Percentiles rank a stretch among this genome's conserved stretches.
phyloP scores from a whole-genome alignment of 1,140 invertebrate genomes.

The Apocrypta bakeri region DNA sequence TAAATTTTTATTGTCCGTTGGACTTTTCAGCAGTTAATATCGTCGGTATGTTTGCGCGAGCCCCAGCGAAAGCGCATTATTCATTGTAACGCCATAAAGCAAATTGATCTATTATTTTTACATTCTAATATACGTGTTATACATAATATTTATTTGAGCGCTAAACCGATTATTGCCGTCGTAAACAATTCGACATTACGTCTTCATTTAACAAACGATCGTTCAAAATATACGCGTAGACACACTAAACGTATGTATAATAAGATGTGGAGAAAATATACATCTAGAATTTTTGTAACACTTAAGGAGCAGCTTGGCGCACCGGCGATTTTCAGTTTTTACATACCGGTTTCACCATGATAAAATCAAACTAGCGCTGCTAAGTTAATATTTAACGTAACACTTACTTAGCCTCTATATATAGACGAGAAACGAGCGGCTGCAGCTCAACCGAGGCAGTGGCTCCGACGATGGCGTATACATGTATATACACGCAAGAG shows the following conservation, averaged over 20 bases:
- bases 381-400: constrained; percentile 42
- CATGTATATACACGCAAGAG: background rate
- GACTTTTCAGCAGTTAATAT: background rate
- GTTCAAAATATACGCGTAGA: background rate
- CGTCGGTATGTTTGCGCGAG: background rate
- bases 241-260: too few relatives aligned
- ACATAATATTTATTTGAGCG: background rate
- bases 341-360: constrained; percentile 14
- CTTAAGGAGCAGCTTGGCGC: too few relatives aligned
- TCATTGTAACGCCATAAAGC: background rate
- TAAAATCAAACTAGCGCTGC: constrained; percentile 2
- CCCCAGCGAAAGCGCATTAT: background rate
- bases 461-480: too few relatives aligned
- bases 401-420: background rate
- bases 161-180: background rate
- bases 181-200: background rate
- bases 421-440: background rate
- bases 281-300: constrained; percentile 5
- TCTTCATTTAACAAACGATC: background rate
- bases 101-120: background rate
- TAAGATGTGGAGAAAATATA: background rate
- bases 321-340: background rate
- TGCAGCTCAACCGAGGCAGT: too few relatives aligned
- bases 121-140: background rate
- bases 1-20: background rate